Evolutionary conservation across 2,797 vertebrate genomes (phyloP).

Genomic region (Lagorchestes hirsutus): DNA sequence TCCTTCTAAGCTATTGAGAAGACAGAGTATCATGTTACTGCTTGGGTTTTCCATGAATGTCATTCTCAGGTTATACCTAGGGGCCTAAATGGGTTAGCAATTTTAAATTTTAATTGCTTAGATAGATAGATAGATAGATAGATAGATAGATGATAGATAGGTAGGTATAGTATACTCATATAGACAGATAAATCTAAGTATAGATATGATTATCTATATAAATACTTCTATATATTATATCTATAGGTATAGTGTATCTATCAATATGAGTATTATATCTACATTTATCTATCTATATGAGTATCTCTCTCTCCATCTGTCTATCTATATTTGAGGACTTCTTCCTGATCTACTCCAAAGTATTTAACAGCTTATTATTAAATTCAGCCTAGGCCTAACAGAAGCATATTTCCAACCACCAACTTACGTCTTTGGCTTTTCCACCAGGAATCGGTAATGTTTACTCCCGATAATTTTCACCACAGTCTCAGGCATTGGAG

Average conservation of each 20-base stretch:
- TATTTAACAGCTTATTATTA: neutral
- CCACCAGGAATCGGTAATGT: conserved; percentile 79
- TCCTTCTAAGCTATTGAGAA: neutral
- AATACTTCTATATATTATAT: too few relatives aligned
- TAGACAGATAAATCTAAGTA: neutral
- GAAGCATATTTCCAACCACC: conserved; percentile 52
- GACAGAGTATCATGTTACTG: conserved; percentile 55
- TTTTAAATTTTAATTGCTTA: neutral
- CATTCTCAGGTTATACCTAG: conserved; percentile 49
- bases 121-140: neutral
- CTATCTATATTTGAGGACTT: neutral
- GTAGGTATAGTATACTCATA: too few relatives aligned
- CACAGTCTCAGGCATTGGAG: conserved; percentile 77
- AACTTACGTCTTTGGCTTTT: conserved; percentile 83
- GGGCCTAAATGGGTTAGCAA: neutral
- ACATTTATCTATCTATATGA: too few relatives aligned
- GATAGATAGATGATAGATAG: too few relatives aligned
- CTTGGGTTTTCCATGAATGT: conserved; percentile 57
- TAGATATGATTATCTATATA: neutral
- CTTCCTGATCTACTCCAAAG: neutral
- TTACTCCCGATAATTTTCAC: conserved; percentile 87
- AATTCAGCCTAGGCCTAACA: conserved; percentile 11
- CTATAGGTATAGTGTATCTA: too few relatives aligned
- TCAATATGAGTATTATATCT: too few relatives aligned
- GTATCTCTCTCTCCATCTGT: neutral